phyloP scores from a whole-genome alignment of 2,888 invertebrate species.

The Heteromyza rotundicornis region DNA sequence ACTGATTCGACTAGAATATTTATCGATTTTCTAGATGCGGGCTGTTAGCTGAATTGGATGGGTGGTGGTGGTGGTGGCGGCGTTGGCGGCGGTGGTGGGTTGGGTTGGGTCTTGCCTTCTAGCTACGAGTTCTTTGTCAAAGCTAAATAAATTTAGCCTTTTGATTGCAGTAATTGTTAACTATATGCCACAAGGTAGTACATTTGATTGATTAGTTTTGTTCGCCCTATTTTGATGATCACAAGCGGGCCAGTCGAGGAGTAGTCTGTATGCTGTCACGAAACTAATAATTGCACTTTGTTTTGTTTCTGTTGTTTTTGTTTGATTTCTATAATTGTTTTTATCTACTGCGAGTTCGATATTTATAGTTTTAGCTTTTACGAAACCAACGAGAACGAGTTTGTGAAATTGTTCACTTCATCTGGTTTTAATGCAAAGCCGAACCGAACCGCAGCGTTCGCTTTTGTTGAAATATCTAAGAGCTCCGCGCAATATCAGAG shows the following conservation, averaged over 20 bases:
- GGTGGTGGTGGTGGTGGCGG: constrained; percentile 15
- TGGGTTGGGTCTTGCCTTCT: constrained; percentile 15
- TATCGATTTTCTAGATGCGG: constrained; percentile 33
- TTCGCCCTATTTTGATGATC: constrained; percentile 50
- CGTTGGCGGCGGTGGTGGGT: constrained; percentile 19
- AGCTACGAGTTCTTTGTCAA: constrained; percentile 16
- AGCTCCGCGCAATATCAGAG: constrained; percentile 27
- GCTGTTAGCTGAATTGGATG: constrained; percentile 10
- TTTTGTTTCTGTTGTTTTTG: no score
- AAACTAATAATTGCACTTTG: no score
- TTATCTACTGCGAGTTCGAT: no score
- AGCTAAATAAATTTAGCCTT: constrained; percentile 32
- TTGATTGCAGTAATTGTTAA: constrained; percentile 46
- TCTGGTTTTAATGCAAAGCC: neutral
- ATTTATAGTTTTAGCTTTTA: no score
- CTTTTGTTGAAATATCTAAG: constrained; percentile 36
- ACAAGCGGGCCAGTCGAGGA: no score
- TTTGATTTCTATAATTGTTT: neutral
- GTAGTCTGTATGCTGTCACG: no score
- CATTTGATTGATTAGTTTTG: constrained; percentile 50
- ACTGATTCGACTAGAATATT: constrained; percentile 38
- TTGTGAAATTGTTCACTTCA: neutral
- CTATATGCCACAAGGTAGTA: constrained; percentile 57
- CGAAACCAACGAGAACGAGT: no score
- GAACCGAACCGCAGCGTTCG: constrained; percentile 31